Evolutionary conservation across 2,888 invertebrate species (phyloP).

Genomic region (Zhuqinia jingwanae): DNA sequence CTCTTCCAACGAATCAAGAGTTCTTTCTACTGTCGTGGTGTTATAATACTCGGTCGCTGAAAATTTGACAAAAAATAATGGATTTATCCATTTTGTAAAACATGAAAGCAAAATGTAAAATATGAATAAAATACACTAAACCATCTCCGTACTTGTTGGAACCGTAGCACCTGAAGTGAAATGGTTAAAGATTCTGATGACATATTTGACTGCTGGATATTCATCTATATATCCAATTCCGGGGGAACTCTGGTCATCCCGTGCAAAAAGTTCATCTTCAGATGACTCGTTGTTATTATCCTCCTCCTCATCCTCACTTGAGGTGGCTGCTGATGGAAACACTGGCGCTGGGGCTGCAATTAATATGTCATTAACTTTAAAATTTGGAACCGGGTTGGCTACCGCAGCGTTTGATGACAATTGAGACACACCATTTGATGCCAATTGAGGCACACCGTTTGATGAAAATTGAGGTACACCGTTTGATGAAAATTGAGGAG

Average conservation of each 20-base stretch:
- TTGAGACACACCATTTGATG: too few relatives aligned
- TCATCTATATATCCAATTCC: conserved; percentile 11
- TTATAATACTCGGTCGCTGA: conserved; percentile 39
- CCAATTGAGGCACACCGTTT: too few relatives aligned
- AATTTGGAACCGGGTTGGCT: not conserved
- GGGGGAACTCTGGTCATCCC: not conserved
- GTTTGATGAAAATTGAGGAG: too few relatives aligned
- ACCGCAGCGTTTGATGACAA: too few relatives aligned
- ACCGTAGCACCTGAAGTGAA: conserved; percentile 4
- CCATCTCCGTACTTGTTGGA: conserved; percentile 63
- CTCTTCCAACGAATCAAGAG: conserved; percentile 71
- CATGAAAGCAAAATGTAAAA: not conserved
- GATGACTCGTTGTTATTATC: conserved; percentile 5
- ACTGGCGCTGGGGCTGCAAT: not conserved
- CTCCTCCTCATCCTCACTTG: conserved; percentile 33
- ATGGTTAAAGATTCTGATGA: conserved; percentile 12
- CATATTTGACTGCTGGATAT: conserved; percentile 53
- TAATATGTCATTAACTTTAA: not conserved
- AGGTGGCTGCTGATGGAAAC: not conserved
- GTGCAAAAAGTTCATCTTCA: conserved; percentile 5
- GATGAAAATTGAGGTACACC: too few relatives aligned
- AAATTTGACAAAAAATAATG: not conserved
- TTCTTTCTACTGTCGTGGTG: conserved; percentile 47
- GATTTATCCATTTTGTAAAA: not conserved
- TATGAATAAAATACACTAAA: too few relatives aligned